Conservation (phyloP, 1,140 invertebrate genomes). For the Hypsibius dujardini region DNA sequence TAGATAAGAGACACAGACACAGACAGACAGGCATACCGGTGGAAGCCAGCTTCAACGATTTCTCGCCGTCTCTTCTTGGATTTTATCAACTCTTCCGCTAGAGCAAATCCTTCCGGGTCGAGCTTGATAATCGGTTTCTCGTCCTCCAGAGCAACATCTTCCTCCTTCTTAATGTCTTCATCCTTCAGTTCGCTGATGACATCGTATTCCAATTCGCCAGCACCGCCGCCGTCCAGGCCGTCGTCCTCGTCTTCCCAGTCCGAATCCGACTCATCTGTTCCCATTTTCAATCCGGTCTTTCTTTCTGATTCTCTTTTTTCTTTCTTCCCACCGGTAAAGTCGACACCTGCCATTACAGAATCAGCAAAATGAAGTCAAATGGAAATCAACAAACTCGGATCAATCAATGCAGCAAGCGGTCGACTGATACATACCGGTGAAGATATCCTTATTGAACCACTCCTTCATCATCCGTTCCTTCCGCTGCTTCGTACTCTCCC, state of each 20-base stretch:
- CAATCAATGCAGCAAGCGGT: too few relatives aligned
- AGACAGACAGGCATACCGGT: slow-evolving; percentile 60
- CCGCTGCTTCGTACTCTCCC: slow-evolving; percentile 56
- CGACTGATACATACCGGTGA: slow-evolving; percentile 10
- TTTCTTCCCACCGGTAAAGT: too few relatives aligned
- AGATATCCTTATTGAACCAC: slow-evolving; percentile 60
- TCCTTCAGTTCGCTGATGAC: slow-evolving; percentile 44
- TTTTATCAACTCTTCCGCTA: slow-evolving; percentile 63
- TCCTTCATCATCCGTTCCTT: slow-evolving; percentile 54
- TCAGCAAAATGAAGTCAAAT: too few relatives aligned
- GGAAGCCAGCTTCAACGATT: slow-evolving; percentile 69
- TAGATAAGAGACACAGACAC: background rate
- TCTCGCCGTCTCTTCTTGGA: slow-evolving; percentile 69
- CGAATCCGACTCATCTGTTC: slow-evolving; percentile 17
- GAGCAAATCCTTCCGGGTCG: slow-evolving; percentile 61
- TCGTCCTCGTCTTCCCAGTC: slow-evolving; percentile 32
- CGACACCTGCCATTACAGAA: too few relatives aligned
- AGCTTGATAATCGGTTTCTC: slow-evolving; percentile 33
- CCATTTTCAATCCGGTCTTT: slow-evolving; percentile 20
- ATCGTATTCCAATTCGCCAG: slow-evolving; percentile 70
- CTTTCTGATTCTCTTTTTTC: slow-evolving; percentile 22
- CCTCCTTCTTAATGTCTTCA: slow-evolving; percentile 5
- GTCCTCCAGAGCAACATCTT: slow-evolving; percentile 19
- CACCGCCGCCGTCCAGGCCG: slow-evolving; percentile 49
- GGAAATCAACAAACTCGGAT: too few relatives aligned